These are phyloP conservation scores for Masnerella sp. DNA, from an alignment of 2,888 invertebrate species.

Conservation along the genomic window DNA sequence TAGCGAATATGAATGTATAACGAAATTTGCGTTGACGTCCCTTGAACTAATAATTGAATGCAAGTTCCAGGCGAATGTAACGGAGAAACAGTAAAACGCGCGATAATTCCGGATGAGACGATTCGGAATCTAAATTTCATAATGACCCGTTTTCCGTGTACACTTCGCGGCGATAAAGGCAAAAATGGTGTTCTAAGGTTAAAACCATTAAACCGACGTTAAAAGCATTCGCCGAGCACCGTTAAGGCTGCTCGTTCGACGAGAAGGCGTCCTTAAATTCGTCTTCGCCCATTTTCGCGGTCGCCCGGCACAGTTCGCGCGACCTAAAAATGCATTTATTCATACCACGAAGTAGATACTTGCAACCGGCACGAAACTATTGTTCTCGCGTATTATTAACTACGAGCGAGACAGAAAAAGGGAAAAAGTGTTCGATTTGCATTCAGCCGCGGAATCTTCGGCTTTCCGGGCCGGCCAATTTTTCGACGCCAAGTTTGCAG, in stretches of 20 bases:
- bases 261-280: constrained; percentile 53
- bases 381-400: constrained; percentile 61
- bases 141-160: constrained; percentile 14
- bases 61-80: constrained; percentile 3
- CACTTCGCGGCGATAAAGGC: constrained; percentile 17
- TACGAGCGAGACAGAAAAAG: constrained; percentile 46
- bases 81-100: background rate
- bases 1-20: too few relatives aligned
- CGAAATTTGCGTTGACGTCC: too few relatives aligned
- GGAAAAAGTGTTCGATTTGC: constrained; percentile 64
- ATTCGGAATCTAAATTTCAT: constrained; percentile 26
- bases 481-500: constrained; percentile 51
- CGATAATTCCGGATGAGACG: constrained; percentile 3
- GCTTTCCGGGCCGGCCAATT: constrained; percentile 30
- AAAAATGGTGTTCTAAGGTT: constrained; percentile 50
- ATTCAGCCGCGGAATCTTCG: constrained; percentile 59
- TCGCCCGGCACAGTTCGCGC: constrained; percentile 42
- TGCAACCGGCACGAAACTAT: constrained; percentile 58
- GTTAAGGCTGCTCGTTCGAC: constrained; percentile 45
- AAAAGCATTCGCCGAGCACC: constrained; percentile 47
- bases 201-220: constrained; percentile 56
- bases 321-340: constrained; percentile 63
- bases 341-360: constrained; percentile 60
- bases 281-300: constrained; percentile 55
- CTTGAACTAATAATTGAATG: background rate